Base-by-base conservation (phyloP, 37 sponge, comb jelly and placozoan genomes). In the Spongia lamella region DNA sequence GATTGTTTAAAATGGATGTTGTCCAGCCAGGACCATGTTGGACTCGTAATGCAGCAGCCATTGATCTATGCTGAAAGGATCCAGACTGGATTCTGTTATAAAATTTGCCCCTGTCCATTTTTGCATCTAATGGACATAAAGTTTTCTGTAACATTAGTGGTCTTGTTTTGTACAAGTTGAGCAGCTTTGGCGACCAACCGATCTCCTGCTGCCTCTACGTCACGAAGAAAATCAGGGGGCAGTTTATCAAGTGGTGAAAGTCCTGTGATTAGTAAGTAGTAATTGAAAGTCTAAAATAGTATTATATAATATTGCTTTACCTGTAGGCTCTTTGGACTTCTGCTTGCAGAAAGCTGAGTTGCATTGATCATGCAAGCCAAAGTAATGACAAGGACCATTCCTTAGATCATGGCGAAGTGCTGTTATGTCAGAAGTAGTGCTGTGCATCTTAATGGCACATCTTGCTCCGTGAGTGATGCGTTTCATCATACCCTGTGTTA, bases 381-480 rank as follows among this genome's bases (percentile, higher is more conserved):
- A 66, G 22, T n/a, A 35, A 66, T 66, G 68, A 1, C 22, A 34
- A 66, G 68, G 68, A 21, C 68, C 68, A 38, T 66, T 66, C 38
- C 68, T 35, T 22, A 66, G 38, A 34, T 66, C 68, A 4, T 66
- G 68, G 2, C 68, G 20, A 15, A 66, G 38, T 35, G 33, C 38
- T 37, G 32, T 34, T 38, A 66, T 34, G 38, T 34, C 38, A 3
- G 6, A 35, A 4, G 68, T 66, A 38, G 38, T 5, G 38, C 68
- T 66, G 38, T 66, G 68, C 38, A 34, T 35, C 4, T 34, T 66
- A 40, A 66, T 66, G 68, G 68, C 68, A 35, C 20, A 38, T 66
- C 38, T 35, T 38, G 68, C 68, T 38, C 68, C 68, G 38, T 38
- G 33, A 3, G 68, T 66, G 68, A 66, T 35, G 38, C 68, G 38